Base-by-base conservation (phyloP, 2,797 vertebrate species). In the Tympanoctomys barrerae region DNA sequence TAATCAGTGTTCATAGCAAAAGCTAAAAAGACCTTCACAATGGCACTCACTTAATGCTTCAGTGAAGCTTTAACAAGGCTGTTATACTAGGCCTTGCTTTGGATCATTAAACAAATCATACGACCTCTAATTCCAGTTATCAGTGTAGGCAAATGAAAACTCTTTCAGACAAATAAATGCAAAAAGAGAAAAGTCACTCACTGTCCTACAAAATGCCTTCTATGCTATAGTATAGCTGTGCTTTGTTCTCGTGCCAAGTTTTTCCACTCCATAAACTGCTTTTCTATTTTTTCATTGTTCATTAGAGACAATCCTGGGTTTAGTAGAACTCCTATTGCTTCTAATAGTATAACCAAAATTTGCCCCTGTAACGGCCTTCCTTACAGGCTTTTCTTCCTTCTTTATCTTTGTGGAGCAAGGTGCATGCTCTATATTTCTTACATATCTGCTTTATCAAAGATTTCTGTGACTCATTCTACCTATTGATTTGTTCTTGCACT, bases 81-180 rank as follows among this genome's bases (percentile, higher is more conserved):
- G 52, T 91, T 91, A 89, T 24, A 18, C 52, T 46, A n/a, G 46
- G 57, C 88, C 46, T 96, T 39, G 81, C 71, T 94, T 94, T 91
- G 87, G 90, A 75, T 94, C 93, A 90, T 97, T 94, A 95, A 93
- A 54, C 66, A 94, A 70, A 93, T 82, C 73, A 87, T 82, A 33
- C 28, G 78, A 62, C 70, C n/a, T 94, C 52, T 96, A 91, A 92
- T 91, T 96, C 46, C 4, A 77, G 31, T 94, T 59, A 96, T 59
- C 78, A n/a, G 26, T 70, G 31, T 79, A 96, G 73, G 61, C n/a
- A 73, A 92, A 90, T 91, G 80, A 89, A 93, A 93, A 81, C 49
- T 54, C 84, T 81, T 91, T 12, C 39, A 94, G 52, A 91, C 18
- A 88, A 94, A 85, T 61, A 89, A 94, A 85, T 31, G 24, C 85